Evolutionary conservation across 1,140 invertebrate genomes (phyloP).

Genomic region (Leguminivora glycinivorella): DNA sequence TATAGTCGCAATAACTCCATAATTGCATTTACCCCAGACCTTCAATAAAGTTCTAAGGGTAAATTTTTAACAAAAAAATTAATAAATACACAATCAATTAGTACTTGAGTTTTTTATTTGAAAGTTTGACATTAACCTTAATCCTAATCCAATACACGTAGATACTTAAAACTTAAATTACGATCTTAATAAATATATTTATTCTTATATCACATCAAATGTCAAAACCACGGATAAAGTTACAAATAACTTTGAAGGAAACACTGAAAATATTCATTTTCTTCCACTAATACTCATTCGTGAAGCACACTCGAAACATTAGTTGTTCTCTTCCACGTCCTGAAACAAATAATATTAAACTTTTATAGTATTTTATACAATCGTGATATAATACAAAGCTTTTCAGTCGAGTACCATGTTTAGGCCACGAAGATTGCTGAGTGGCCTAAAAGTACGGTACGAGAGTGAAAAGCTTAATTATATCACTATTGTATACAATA

Average conservation of each 20-base stretch:
- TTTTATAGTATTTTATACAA: no score
- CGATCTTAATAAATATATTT: slow-evolving; percentile 9
- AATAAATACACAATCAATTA: neutral
- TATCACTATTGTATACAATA: no score
- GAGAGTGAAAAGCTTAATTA: no score
- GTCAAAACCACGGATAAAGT: neutral
- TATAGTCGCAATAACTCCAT: no score
- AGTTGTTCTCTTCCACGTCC: slow-evolving; percentile 64
- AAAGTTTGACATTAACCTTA: neutral
- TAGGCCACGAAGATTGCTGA: no score
- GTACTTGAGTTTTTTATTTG: neutral
- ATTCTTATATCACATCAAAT: slow-evolving; percentile 6
- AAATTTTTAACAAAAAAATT: neutral
- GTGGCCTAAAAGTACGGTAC: no score
- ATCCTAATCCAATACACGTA: neutral
- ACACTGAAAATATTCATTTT: neutral
- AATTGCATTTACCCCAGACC: no score
- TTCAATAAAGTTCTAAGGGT: no score
- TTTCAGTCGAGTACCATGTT: no score
- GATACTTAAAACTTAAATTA: neutral
- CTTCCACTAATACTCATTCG: neutral
- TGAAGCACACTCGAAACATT: slow-evolving; percentile 22
- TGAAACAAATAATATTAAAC: slow-evolving; percentile 42
- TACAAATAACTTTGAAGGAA: neutral
- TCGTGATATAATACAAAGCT: no score